Base-by-base conservation (phyloP, 2,888 invertebrate species). In the Drosophila aldrichi region DNA sequence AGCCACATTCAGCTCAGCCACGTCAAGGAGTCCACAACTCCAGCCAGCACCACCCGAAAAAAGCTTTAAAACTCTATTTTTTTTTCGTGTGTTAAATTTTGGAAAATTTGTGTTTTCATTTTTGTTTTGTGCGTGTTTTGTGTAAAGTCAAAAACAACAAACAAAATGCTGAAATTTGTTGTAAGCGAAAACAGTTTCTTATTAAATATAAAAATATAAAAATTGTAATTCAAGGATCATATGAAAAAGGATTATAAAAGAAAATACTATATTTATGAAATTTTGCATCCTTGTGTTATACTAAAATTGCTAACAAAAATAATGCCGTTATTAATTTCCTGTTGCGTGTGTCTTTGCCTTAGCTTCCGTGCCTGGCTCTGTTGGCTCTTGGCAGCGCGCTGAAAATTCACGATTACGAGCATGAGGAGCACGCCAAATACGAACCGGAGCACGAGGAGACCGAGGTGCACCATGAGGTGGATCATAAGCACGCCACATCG, bases 401-500 rank as follows among this genome's bases (percentile, higher is more conserved):
- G 62, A 91, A 91, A 79, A 90, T 91, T 20, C 92, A 91, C 56
- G 92, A 91, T 5, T 91, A 77, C 43, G 89, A 90, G 64, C 91
- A 90, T 48, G 60, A 69, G 44, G 90, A 88, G 62, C 83, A 83
- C 46, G 77, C 65, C n/a, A 74, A 81, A 25, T 77, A 91, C 65
- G 83, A 91, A 55, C 88, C 87, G 52, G 85, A 88, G 16, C 94
- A 90, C 40, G 92, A 92, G 66, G 95, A 94, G 69, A 92, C 92
- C 18, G 93, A 93, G 68, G 94, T 94, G 81, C 95, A 95, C 78
- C 94, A 95, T 69, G 94, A 95, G 73, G 93, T 95, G 38, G 94
- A 95, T 75, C 95, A 95, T 80, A 95, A 95, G 77, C 95, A 95
- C 84, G 95, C 95, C 36, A 95, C 95, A 77, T 95, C 95, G 46